A percentile compares a stretch with the other conserved stretches of the same genome.
Conservation (phyloP, 2,888 invertebrate species). For the Hirtodrosophila histrioides region DNA sequence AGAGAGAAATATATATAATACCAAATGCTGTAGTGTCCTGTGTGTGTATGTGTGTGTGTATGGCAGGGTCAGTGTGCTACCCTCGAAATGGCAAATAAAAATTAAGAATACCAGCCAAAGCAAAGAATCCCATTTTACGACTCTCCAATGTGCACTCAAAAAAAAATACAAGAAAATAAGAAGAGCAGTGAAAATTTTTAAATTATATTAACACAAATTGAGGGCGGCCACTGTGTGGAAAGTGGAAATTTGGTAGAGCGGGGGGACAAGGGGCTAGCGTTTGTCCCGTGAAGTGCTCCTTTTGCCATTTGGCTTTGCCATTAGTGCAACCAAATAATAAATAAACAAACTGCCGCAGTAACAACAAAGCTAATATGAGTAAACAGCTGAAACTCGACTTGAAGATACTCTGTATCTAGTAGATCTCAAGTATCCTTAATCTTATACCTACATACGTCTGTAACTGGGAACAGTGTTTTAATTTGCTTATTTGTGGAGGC, state of each 20-base stretch:
- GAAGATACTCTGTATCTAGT: too few species aligned
- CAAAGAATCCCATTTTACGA: conserved; percentile 67
- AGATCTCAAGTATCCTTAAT: too few species aligned
- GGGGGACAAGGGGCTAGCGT: conserved; percentile 10
- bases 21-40: conserved; percentile 18
- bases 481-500: too few species aligned
- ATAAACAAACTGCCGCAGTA: conserved; percentile 50
- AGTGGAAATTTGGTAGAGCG: conserved; percentile 12
- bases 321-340: conserved; percentile 61
- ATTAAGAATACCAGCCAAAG: conserved; percentile 41
- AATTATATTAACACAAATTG: conserved; percentile 76
- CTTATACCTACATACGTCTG: too few species aligned
- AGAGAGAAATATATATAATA: conserved; percentile 2
- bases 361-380: conserved; percentile 13
- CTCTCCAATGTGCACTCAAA: conserved; percentile 80
- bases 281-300: conserved; percentile 14
- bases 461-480: too few species aligned
- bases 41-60: conserved; percentile 7
- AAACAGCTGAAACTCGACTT: too few species aligned
- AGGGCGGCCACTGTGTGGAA: conserved; percentile 20
- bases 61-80: conserved; percentile 48
- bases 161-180: conserved; percentile 32
- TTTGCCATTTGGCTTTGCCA: conserved; percentile 43
- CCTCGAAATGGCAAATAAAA: conserved; percentile 57
- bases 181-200: conserved; percentile 50